Evolutionary conservation across 2,888 invertebrate genomes (phyloP).

Genomic region (Hirtodrosophila trivittata): DNA sequence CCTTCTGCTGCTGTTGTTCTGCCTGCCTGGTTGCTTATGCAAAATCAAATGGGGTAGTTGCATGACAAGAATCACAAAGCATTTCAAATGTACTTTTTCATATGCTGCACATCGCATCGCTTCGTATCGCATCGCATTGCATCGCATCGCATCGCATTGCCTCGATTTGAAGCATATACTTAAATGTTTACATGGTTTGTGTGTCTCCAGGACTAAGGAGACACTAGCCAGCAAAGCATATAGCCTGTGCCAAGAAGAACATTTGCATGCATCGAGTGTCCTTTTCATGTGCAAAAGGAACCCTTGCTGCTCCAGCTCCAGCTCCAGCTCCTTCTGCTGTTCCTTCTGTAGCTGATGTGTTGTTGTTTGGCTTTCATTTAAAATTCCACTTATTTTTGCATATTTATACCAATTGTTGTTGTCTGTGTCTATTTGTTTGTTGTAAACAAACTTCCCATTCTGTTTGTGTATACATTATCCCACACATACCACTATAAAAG

Average conservation of each 20-base stretch:
- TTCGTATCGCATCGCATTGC: slow-evolving; percentile 29
- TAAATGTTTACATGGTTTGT: slow-evolving; percentile 68
- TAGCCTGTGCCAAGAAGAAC: slow-evolving; percentile 36
- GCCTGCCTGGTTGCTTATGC: slow-evolving; percentile 48
- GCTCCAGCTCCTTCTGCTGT: slow-evolving; percentile 2
- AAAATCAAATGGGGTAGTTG: slow-evolving; percentile 44
- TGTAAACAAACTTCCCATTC: slow-evolving; percentile 40
- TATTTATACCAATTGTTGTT: slow-evolving; percentile 61
- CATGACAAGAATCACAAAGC: slow-evolving; percentile 78
- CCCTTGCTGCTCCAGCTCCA: slow-evolving; percentile 21
- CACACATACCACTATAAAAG: background rate
- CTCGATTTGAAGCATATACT: slow-evolving; percentile 65
- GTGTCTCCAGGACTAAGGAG: slow-evolving; percentile 49
- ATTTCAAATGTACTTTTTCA: slow-evolving; percentile 73
- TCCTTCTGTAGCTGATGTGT: background rate
- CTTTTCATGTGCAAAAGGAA: slow-evolving; percentile 29
- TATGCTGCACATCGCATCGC: slow-evolving; percentile 68
- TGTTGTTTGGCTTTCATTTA: slow-evolving; percentile 71
- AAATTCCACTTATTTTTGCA: slow-evolving; percentile 71
- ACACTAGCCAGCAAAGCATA: slow-evolving; percentile 22
- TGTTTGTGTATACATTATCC: slow-evolving; percentile 27
- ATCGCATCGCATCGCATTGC: slow-evolving; percentile 38
- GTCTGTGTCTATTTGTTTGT: slow-evolving; percentile 28
- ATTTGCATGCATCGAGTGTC: slow-evolving; percentile 70
- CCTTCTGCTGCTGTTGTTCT: slow-evolving; percentile 6